These are phyloP conservation scores for Tarsius wallacei DNA, from an alignment of 2,797 vertebrate genomes.

Conservation along the genomic window DNA sequence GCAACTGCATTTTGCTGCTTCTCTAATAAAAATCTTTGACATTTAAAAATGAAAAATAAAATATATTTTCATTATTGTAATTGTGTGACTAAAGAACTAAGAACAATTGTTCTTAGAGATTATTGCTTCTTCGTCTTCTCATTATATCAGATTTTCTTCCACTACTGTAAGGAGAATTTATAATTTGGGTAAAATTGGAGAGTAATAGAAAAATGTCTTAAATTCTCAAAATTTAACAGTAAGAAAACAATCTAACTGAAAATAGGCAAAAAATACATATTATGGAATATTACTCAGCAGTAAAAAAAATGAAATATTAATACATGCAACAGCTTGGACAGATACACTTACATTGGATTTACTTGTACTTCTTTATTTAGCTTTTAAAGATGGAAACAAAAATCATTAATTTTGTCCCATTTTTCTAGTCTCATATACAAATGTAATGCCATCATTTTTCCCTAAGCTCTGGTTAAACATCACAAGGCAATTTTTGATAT, in stretches of 20 bases:
- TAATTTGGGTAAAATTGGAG: background rate
- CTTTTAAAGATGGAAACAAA: background rate
- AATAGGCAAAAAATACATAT: background rate
- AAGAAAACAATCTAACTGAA: background rate
- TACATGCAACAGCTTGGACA: background rate
- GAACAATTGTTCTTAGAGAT: background rate
- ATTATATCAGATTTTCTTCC: background rate
- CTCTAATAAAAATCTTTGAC: background rate
- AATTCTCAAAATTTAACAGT: background rate
- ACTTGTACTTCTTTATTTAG: background rate
- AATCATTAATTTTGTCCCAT: background rate
- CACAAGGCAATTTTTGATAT: background rate
- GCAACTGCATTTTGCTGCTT: background rate
- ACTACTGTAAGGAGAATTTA: background rate
- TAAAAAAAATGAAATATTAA: background rate
- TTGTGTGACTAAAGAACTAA: background rate
- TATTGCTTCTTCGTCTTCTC: background rate
- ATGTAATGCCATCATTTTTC: background rate
- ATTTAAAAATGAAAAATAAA: background rate
- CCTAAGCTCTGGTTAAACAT: background rate
- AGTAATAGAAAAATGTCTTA: background rate
- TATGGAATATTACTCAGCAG: background rate
- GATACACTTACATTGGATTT: background rate
- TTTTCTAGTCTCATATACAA: background rate
- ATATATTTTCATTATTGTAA: background rate